Evolutionary conservation across 2,888 invertebrate genomes (phyloP), one percentile per base, ranked within the genome.

Genomic region (Clitarchus hookeri): DNA sequence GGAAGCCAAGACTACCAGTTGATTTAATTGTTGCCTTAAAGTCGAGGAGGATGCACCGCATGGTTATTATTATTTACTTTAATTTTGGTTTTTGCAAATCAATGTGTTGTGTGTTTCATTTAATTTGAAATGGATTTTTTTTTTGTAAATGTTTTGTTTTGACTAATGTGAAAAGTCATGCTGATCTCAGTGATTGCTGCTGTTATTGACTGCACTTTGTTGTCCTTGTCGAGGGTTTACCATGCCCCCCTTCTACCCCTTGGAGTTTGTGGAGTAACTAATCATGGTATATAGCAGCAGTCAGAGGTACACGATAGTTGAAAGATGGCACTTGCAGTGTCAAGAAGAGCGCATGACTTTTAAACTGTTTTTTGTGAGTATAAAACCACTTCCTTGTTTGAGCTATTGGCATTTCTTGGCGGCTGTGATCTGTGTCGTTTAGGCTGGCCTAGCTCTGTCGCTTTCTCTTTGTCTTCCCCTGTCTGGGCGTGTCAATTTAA

Each of bases 361-460:
- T 23, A 65, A 65, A 65, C 65, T n/a, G 65, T 65, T 65, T 65
- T 82, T 82, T 82, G 82, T 82, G 82, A 82, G 82, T 82, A 82
- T 82, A 44, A 82, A 36, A 44, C 27, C 19, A 36, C 44, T 36
- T 16, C 36, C 44, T 36, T 82, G 82, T 82, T 27, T 82, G 82
- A 36, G 82, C 16, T n/a, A 82, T 79, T 79, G 44, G 82, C 82
- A 36, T 44, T 82, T 23, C 44, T 82, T 26, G 82, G 82, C 27
- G 36, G 36, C 82, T 44, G 44, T 82, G 44, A 36, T 26, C 19
- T 19, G 65, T 65, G 65, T 65, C 65, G 23, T n/a, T 19, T 65
- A 65, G 65, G 65, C 65, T 65, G 65, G 65, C 65, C 44, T 82
- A 36, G 82, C 27, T 82, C 82, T 82, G 44, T 82, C 82, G 82